Conservation (phyloP, 2,797 vertebrate species). For the Steatocranus sp. region DNA sequence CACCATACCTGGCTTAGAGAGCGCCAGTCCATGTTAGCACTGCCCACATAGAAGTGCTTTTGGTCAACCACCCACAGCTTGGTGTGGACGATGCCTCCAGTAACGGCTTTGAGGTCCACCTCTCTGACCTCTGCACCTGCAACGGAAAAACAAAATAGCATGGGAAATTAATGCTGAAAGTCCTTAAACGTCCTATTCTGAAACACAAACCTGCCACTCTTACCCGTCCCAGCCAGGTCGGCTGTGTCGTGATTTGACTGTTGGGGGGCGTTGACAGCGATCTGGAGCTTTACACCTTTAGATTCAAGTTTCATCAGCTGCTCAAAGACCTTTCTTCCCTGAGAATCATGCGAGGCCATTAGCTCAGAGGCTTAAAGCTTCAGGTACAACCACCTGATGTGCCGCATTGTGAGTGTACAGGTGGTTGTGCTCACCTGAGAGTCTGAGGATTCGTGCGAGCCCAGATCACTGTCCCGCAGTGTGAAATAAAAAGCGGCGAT, state of each 20-base stretch:
- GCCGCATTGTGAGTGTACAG: not conserved
- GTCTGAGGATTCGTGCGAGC: slow-evolving; percentile 31
- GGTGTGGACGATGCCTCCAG: slow-evolving; percentile 77
- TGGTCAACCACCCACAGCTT: slow-evolving; percentile 80
- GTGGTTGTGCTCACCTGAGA: slow-evolving; percentile 36
- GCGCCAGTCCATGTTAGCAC: slow-evolving; percentile 82
- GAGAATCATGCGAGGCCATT: not conserved
- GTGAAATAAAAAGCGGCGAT: slow-evolving; percentile 80
- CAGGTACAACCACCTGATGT: not conserved
- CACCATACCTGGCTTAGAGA: slow-evolving; percentile 75
- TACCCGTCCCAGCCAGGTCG: slow-evolving; percentile 64
- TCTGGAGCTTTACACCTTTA: slow-evolving; percentile 67
- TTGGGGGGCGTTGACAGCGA: slow-evolving; percentile 76
- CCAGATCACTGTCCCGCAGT: slow-evolving; percentile 42
- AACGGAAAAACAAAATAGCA: not conserved
- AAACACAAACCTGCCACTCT: not conserved
- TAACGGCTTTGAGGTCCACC: slow-evolving; percentile 67
- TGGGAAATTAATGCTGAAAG: not conserved
- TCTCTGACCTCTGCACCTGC: slow-evolving; percentile 74
- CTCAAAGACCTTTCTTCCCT: slow-evolving; percentile 75
- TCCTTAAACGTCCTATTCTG: not conserved
- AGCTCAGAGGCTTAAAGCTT: not conserved
- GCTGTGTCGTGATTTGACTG: slow-evolving; percentile 51
- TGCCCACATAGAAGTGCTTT: slow-evolving; percentile 78
- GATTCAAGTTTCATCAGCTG: slow-evolving; percentile 63